These are phyloP conservation scores for Heterochromis multidens DNA, from an alignment of 2,113 vertebrate species.

Conservation along the genomic window DNA sequence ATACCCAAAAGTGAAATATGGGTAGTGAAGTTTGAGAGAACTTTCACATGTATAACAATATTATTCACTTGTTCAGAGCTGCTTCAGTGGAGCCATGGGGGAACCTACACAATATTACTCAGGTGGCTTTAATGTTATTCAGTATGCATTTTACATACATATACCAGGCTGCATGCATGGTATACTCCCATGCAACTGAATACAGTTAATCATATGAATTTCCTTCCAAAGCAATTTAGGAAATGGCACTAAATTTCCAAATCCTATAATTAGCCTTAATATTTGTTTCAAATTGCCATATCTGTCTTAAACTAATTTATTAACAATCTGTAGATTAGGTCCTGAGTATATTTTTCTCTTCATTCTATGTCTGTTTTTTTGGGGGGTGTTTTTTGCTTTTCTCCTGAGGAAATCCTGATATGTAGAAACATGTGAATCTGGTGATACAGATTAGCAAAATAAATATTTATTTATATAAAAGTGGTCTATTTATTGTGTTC, in stretches of 20 bases:
- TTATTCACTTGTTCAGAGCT: not conserved
- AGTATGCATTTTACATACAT: not conserved
- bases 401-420: not conserved
- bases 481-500: not conserved
- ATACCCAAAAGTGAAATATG: not conserved
- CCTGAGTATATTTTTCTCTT: not conserved
- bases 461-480: not conserved
- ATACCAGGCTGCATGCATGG: too few relatives aligned
- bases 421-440: not conserved
- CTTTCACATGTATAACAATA: not conserved
- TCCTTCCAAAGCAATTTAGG: too few relatives aligned
- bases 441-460: not conserved
- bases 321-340: not conserved
- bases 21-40: not conserved
- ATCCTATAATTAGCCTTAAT: not conserved
- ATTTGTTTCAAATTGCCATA: not conserved
- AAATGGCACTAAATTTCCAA: too few relatives aligned
- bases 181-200: too few relatives aligned
- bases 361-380: not conserved
- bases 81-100: not conserved
- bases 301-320: not conserved
- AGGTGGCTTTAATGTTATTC: not conserved
- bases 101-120: too few relatives aligned
- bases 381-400: not conserved
- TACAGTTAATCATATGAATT: too few relatives aligned